Percentiles rank a stretch among this genome's conserved stretches.
phyloP scores from a whole-genome alignment of 2,797 vertebrate species.

The Enteromius fasciolatus region DNA sequence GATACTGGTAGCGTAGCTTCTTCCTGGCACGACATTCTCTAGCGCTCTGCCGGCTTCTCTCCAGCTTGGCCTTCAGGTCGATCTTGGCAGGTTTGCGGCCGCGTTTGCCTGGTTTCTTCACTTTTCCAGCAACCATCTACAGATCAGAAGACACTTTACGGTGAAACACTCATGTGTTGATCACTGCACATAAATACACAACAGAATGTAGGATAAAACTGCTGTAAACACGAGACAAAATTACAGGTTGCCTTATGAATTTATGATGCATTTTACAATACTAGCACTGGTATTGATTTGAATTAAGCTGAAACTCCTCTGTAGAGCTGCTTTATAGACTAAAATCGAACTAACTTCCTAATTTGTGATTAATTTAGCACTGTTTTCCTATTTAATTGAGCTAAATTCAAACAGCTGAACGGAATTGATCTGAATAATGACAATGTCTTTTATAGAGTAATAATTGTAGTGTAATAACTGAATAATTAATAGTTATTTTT shows the following conservation, averaged over 20 bases:
- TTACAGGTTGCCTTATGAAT: not conserved
- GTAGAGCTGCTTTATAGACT: not conserved
- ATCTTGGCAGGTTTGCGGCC: conserved; percentile 96
- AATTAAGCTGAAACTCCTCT: not conserved
- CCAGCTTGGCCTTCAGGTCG: conserved; percentile 95
- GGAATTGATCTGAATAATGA: not conserved
- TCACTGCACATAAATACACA: not conserved
- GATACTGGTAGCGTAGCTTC: conserved; percentile 95
- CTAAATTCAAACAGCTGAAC: not conserved
- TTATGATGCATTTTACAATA: not conserved
- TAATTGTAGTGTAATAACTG: not conserved
- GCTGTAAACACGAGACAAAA: not conserved
- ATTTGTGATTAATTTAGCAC: not conserved
- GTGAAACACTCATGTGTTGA: not conserved
- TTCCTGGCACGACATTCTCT: conserved; percentile 94
- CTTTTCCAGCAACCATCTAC: conserved; percentile 89
- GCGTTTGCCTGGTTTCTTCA: conserved; percentile 96
- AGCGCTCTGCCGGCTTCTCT: conserved; percentile 94
- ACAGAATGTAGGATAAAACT: not conserved
- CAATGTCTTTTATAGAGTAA: not conserved
- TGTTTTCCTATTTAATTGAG: not conserved
- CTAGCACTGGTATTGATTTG: too few relatives aligned
- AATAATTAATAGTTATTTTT: not conserved
- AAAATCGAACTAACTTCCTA: not conserved
- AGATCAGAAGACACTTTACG: not conserved